Percentiles rank a stretch among this genome's conserved stretches.
Conservation (phyloP, 1,140 invertebrate genomes). For the Heliothis virescens region DNA sequence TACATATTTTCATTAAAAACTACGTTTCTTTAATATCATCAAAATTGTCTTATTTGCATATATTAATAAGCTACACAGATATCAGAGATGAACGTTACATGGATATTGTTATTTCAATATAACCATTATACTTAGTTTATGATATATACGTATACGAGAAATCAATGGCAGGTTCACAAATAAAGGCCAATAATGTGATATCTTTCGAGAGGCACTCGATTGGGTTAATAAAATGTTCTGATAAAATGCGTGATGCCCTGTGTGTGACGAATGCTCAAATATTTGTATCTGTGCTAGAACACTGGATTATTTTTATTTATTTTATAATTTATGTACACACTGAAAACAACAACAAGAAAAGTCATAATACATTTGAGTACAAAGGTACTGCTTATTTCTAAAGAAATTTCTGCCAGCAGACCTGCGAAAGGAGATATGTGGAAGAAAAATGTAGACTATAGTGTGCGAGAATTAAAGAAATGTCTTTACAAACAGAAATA, state of each 20-base stretch:
- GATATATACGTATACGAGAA: constrained; percentile 23
- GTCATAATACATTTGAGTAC: too few relatives aligned
- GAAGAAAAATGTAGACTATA: too few relatives aligned
- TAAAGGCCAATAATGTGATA: constrained; percentile 52
- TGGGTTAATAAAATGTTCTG: constrained; percentile 52
- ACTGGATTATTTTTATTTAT: too few relatives aligned
- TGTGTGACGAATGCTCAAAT: not conserved
- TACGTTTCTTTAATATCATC: constrained; percentile 43
- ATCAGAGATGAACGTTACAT: not conserved
- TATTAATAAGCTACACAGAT: constrained; percentile 13
- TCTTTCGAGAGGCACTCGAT: constrained; percentile 51
- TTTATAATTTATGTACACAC: too few relatives aligned
- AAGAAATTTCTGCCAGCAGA: too few relatives aligned
- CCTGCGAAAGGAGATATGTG: too few relatives aligned
- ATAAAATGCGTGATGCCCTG: constrained; percentile 37
- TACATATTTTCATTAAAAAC: constrained; percentile 20
- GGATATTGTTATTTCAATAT: constrained; percentile 19
- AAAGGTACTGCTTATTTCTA: too few relatives aligned
- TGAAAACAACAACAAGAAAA: too few relatives aligned
- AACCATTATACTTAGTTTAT: not conserved
- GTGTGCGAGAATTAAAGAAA: too few relatives aligned
- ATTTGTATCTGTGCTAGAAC: not conserved
- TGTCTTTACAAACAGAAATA: too few relatives aligned
- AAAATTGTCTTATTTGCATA: constrained; percentile 31
- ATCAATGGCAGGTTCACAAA: constrained; percentile 49